phyloP scores from a whole-genome alignment of 2,797 vertebrate genomes.

The Psittacula echo region DNA sequence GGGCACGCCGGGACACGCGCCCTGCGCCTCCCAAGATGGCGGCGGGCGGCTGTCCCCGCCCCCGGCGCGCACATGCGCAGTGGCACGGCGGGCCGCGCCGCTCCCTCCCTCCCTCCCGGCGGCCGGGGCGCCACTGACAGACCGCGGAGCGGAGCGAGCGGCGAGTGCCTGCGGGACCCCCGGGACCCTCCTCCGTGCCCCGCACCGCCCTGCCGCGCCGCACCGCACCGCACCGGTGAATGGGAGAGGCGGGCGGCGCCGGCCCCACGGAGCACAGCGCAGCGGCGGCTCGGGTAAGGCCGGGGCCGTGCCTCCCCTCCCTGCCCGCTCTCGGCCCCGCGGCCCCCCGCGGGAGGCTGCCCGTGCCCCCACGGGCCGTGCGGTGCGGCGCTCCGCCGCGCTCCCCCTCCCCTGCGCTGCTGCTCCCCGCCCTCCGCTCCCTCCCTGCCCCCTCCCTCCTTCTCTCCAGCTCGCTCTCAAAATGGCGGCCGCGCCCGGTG shows the following conservation, averaged over 20 bases:
- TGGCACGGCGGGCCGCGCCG: conserved; percentile 56
- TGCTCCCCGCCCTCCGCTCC: conserved; percentile 62
- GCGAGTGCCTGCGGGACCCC: conserved; percentile 32
- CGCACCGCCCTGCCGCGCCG: conserved; percentile 14
- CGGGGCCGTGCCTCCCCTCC: not conserved
- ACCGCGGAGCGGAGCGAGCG: conserved; percentile 23
- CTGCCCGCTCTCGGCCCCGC: not conserved
- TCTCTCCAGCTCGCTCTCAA: conserved; percentile 86
- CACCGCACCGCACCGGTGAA: conserved; percentile 36
- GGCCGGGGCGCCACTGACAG: conserved; percentile 52
- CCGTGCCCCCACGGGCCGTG: not conserved
- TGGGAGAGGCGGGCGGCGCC: conserved; percentile 72
- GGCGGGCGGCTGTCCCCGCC: conserved; percentile 37
- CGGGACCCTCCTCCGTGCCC: not conserved
- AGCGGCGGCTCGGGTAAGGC: conserved; percentile 16
- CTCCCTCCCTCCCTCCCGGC: conserved; percentile 71
- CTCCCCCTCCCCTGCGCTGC: not conserved
- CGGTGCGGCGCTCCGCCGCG: not conserved
- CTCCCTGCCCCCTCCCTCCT: conserved; percentile 17
- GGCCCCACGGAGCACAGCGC: conserved; percentile 28
- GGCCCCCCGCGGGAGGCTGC: not conserved
- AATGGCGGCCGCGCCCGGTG: conserved; percentile 96
- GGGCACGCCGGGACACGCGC: not conserved
- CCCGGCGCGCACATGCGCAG: conserved; percentile 66
- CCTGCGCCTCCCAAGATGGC: conserved; percentile 7